phyloP scores from a whole-genome alignment of 2,113 vertebrate species.

The Poeciliopsis turrubarensis region DNA sequence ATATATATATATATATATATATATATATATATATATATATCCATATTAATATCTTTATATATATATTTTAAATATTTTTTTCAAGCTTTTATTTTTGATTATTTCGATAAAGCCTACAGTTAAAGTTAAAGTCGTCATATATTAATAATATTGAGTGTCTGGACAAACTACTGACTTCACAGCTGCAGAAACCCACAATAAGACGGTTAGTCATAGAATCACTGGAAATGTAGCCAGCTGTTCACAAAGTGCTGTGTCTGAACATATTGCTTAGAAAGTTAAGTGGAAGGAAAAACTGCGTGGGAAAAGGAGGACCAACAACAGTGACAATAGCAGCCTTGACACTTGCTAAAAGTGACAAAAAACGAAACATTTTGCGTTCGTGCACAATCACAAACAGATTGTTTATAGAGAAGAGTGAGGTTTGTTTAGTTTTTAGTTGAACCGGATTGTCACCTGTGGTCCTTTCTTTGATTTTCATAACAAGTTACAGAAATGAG shows the following conservation, averaged over 20 bases:
- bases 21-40: no score
- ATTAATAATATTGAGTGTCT: background rate
- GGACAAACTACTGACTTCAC: background rate
- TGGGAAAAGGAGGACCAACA: background rate
- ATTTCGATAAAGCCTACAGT: no score
- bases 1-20: no score
- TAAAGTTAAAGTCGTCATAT: background rate
- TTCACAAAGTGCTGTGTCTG: background rate
- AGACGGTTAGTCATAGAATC: background rate
- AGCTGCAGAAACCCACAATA: background rate
- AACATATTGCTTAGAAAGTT: background rate
- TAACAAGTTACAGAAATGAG: background rate
- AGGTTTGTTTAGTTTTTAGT: background rate
- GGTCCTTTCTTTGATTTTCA: background rate
- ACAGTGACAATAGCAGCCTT: no score
- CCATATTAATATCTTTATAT: no score
- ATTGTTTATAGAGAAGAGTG: background rate
- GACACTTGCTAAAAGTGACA: background rate
- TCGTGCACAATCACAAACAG: background rate
- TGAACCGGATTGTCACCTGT: background rate
- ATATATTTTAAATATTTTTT: no score
- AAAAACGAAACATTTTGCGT: background rate
- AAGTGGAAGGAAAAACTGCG: background rate
- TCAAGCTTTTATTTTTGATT: no score
- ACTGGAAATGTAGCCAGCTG: background rate